These are phyloP conservation scores for Barnardius zonarius DNA, from an alignment of 2,113 vertebrate genomes.

Conservation along the genomic window DNA sequence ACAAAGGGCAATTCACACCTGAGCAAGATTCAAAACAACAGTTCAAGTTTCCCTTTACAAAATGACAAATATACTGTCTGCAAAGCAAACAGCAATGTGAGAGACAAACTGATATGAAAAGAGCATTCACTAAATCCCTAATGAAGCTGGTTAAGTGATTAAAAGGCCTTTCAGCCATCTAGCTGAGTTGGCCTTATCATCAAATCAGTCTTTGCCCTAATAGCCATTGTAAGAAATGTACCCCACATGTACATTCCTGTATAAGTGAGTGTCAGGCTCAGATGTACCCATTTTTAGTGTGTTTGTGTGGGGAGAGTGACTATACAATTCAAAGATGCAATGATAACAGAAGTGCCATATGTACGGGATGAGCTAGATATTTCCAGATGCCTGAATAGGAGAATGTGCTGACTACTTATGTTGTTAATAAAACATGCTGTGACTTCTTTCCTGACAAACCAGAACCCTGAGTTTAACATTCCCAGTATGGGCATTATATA, in stretches of 20 bases:
- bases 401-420: slow-evolving; percentile 35
- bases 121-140: background rate
- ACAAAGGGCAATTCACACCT: background rate
- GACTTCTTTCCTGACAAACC: slow-evolving; percentile 14
- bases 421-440: slow-evolving; percentile 43
- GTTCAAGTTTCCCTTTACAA: background rate
- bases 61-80: background rate
- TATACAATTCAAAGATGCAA: slow-evolving; percentile 39
- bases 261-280: background rate
- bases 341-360: slow-evolving; percentile 48
- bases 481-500: background rate
- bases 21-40: background rate
- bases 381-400: slow-evolving; percentile 54
- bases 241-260: background rate
- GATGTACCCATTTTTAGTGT: slow-evolving; percentile 55
- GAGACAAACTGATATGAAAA: background rate
- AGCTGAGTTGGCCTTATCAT: background rate
- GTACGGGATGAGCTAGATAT: slow-evolving; percentile 53
- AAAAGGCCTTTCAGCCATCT: background rate
- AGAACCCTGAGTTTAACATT: background rate
- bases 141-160: background rate
- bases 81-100: background rate
- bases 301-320: slow-evolving; percentile 50
- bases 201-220: background rate
- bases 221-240: background rate